These are phyloP conservation scores for Tribolium castaneum DNA, from an alignment of 1,140 invertebrate species.

Conservation along the genomic window DNA sequence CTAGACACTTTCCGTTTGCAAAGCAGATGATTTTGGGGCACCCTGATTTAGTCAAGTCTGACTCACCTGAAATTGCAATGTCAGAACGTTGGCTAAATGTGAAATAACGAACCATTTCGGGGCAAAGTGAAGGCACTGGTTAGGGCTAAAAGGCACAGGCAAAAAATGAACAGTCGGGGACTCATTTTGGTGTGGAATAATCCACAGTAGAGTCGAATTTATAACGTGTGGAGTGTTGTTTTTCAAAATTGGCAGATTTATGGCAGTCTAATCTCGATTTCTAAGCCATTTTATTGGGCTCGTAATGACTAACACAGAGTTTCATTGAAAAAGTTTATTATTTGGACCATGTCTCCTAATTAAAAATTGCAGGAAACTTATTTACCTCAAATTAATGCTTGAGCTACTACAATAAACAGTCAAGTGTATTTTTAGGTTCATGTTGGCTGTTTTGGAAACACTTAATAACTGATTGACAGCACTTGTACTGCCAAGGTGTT, in stretches of 20 bases:
- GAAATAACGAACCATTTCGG: neutral
- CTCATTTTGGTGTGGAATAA: neutral
- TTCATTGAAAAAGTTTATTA: neutral
- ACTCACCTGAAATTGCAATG: neutral
- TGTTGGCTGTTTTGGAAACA: neutral
- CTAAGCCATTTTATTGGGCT: neutral
- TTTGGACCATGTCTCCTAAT: neutral
- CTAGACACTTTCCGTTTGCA: neutral
- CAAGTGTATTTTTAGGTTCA: neutral
- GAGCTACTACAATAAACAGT: neutral
- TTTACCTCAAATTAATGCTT: neutral
- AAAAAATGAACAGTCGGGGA: neutral
- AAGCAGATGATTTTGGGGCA: neutral
- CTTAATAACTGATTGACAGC: neutral
- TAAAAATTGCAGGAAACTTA: too few species aligned
- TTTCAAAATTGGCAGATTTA: neutral
- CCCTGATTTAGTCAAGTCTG: neutral
- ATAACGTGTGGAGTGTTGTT: neutral
- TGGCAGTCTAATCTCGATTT: neutral
- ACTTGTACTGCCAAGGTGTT: neutral
- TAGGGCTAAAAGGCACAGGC: neutral
- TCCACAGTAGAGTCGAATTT: neutral
- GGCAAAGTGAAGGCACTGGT: neutral
- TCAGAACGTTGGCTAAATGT: neutral
- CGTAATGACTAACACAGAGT: neutral